Evolutionary conservation across 2,888 invertebrate genomes (phyloP), one percentile per base, ranked within the genome.

Genomic region (Pyrochroa serraticornis): DNA sequence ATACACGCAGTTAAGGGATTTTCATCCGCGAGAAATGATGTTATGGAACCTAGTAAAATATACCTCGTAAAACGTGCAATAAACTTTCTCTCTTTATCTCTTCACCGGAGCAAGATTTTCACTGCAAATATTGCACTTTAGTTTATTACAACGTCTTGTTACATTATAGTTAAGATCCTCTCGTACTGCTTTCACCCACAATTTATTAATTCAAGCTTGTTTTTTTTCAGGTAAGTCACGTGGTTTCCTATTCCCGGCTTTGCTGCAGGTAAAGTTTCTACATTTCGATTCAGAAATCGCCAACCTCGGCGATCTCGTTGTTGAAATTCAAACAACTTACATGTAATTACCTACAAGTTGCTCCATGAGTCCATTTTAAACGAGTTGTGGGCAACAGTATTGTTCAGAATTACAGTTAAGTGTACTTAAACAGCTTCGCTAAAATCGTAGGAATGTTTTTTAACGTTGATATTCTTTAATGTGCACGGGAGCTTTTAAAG

Each of bases 61-160:
- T 55, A 52, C 42, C 48, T 59, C 63, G 62, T 65, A 65, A 65
- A 65, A 58, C 45, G 48, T 45, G 56, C 49, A 60, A 63, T 65
- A 63, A 65, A 65, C 63, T 65, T 62, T 65, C 63, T 58, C 63
- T 60, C 57, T 65, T 61, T 60, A 60, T 63, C 63, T 60, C 60
- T 56, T 62, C 45, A 53, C 47, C 50, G 47, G 48, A 39, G 34
- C 35, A 49, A 59, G 58, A 53, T 62, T 62, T 50, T 54, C 52
- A 53, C 36, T 52, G 55, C 56, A 52, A 59, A 62, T 57, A 60
- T 52, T 61, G 61, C 61, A 57, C 54, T 57, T 56, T 53, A 57
- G 12, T 60, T 54, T 60, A 55, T 54, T 57, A 45, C 54, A 47
- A 47, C 39, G 50, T 58, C 49, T 55, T 60, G 58, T 49, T 53